These are phyloP conservation scores for Chlorodrepanis virens DNA, from an alignment of 2,113 vertebrate genomes.

Conservation along the genomic window DNA sequence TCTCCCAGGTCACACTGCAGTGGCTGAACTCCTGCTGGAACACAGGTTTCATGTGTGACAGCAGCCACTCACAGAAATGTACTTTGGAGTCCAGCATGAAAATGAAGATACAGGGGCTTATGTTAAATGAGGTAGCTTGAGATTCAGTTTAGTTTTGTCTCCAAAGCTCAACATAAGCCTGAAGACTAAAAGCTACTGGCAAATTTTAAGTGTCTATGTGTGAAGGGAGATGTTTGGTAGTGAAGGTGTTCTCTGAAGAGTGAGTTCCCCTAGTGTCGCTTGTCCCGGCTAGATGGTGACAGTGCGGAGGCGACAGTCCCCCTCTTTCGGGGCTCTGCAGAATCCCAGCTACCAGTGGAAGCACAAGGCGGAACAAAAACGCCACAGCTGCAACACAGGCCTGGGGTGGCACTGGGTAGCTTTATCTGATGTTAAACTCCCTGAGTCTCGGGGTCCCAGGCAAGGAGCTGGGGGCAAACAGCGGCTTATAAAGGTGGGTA, in stretches of 20 bases:
- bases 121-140: not conserved
- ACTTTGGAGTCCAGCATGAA: not conserved
- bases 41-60: not conserved
- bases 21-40: not conserved
- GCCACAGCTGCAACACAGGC: no score
- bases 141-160: not conserved
- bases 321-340: no score
- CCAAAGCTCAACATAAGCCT: not conserved
- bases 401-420: no score
- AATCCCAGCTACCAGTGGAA: no score
- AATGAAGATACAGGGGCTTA: not conserved
- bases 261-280: not conserved
- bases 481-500: no score
- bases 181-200: not conserved
- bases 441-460: no score
- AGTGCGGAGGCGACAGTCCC: no score
- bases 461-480: no score
- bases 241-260: not conserved
- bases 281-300: no score
- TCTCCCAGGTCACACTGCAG: not conserved
- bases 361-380: no score
- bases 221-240: not conserved
- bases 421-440: no score
- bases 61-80: not conserved
- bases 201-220: not conserved